phyloP scores from a whole-genome alignment of 2,113 vertebrate species.

The Channa maculata region DNA sequence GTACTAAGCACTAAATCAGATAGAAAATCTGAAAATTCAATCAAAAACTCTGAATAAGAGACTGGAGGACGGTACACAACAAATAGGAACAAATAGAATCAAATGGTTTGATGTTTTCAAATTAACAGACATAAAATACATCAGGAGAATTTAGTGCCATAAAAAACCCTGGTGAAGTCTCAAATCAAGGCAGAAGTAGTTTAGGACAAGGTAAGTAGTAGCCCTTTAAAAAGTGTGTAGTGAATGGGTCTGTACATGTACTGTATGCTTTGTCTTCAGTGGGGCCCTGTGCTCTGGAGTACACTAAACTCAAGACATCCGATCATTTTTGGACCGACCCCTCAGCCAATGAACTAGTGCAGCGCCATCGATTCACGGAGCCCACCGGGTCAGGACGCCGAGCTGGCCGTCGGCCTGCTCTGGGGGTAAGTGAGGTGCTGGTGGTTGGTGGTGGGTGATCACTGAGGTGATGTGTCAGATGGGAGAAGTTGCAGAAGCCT shows the following conservation, averaged over 20 bases:
- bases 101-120: too few relatives aligned
- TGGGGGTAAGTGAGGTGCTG: conserved; percentile 88
- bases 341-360: conserved; percentile 95
- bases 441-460: neutral
- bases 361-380: conserved; percentile 95
- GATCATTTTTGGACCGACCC: conserved; percentile 99
- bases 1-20: too few relatives aligned
- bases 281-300: conserved; percentile 96
- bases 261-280: conserved; percentile 77
- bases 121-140: neutral
- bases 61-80: too few relatives aligned
- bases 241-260: neutral
- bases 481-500: neutral
- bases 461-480: neutral
- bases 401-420: conserved; percentile 90
- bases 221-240: neutral
- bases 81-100: too few relatives aligned
- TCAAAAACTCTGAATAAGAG: too few relatives aligned
- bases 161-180: neutral
- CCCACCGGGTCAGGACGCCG: conserved; percentile 88
- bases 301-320: conserved; percentile 96
- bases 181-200: neutral
- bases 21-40: too few relatives aligned
- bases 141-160: neutral
- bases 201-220: neutral